Base-by-base conservation (phyloP, 2,797 vertebrate species). In the Lacerta viridis region DNA sequence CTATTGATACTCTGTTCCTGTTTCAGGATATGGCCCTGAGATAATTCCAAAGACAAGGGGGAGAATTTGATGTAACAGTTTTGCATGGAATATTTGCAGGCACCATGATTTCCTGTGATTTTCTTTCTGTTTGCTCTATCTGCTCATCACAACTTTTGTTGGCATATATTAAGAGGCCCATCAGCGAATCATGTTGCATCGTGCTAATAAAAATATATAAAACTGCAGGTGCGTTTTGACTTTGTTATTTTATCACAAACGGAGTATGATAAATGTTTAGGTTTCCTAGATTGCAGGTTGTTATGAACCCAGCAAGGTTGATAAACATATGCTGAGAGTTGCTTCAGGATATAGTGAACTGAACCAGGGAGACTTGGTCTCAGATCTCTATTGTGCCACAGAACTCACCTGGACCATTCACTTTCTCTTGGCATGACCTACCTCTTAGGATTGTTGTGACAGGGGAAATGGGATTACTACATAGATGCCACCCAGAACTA, bases 41-140 rank as follows among this genome's bases (percentile, higher is more conserved):
- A 92, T 93, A 94, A 91, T 94, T 94, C 94, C 92, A 94, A 2
- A 92, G 93, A 93, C 88, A 92, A 93, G 93, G 90, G 90, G 90
- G 68, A 85, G 90, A 87, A 91, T 91, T 92, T 85, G 86, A 95
- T 95, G 90, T 91, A 0, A 90, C 89, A 90, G 90, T 91, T 77
- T 87, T 93, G 91, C 88, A 88, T 93, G 0, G 5, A 86, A 87
- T 93, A 79, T 93, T 1, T 90, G 90, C 0, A 0, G 89, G n/a
- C 66, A 76, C 33, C 59, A 36, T 85, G 1, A 90, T 80, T 91
- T 74, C 79, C 88, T 93, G 87, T 91, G 89, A 93, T 83, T 59
- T 11, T 91, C 81, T 92, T 80, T 84, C 85, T 92, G 46, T 88
- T 91, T 85, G 87, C 82, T n/a, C 1, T 80, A 76, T 85, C 89